Evolutionary conservation across 2,797 vertebrate species (phyloP).

Genomic region (Oreonectes daqikongensis): DNA sequence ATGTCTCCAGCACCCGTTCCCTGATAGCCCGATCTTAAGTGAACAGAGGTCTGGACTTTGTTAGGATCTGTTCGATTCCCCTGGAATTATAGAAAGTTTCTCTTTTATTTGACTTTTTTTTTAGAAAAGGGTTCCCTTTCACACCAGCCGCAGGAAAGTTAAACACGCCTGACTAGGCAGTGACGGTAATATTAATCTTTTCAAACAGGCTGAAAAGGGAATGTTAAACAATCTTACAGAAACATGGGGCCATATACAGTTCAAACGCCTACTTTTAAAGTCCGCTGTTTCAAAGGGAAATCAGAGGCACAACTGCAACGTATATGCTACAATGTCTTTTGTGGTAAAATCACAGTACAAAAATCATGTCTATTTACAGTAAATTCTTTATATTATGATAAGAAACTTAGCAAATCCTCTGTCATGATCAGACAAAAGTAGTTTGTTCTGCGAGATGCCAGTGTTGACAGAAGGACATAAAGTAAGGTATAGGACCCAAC

Average conservation of each 20-base stretch:
- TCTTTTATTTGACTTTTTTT: constrained; percentile 56
- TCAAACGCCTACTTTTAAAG: constrained; percentile 51
- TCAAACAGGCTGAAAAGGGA: constrained; percentile 70
- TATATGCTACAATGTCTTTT: constrained; percentile 51
- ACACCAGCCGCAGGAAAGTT: constrained; percentile 70
- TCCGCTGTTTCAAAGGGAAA: constrained; percentile 37
- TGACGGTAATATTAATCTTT: constrained; percentile 77
- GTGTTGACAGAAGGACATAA: constrained; percentile 54
- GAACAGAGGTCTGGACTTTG: constrained; percentile 68
- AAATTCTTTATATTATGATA: constrained; percentile 29
- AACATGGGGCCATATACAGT: constrained; percentile 59
- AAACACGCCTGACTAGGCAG: constrained; percentile 74
- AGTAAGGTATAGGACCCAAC: neutral
- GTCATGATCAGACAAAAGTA: neutral
- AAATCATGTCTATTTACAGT: constrained; percentile 58
- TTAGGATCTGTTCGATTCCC: constrained; percentile 64
- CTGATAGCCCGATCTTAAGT: constrained; percentile 49
- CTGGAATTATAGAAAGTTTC: constrained; percentile 54
- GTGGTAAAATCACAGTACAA: constrained; percentile 48
- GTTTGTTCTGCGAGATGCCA: no score
- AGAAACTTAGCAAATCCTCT: constrained; percentile 3
- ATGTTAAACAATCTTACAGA: constrained; percentile 73
- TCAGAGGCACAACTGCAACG: constrained; percentile 26
- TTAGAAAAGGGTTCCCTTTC: constrained; percentile 65
- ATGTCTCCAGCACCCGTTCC: constrained; percentile 39